Evolutionary conservation across 37 sponge, comb jelly and placozoan species (phyloP), one percentile per base, ranked within the genome.

Genomic region (Agelas oroides): DNA sequence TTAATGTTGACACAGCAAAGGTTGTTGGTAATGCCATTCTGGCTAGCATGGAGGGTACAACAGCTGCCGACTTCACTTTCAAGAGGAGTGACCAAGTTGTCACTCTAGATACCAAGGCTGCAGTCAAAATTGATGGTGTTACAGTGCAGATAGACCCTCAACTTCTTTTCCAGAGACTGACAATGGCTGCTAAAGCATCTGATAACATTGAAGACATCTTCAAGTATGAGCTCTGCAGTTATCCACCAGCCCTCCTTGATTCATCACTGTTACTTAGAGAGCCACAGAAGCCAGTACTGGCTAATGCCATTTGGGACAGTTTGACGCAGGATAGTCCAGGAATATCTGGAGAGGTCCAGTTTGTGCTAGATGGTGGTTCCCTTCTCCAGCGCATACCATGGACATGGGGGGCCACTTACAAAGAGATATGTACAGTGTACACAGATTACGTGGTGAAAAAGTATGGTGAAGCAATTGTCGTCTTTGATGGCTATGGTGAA

Each of bases 401-500:
- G 73, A 23, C 38, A 59, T 20, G 46, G 24, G 85, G 85, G 23
- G 25, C 20, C 8, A 84, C 84, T 59, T 84, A 73, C 39, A 73
- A 32, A 59, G 65, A 84, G 13, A 74, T 84, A 21, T 62, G 63
- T 53, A 75, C 25, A 55, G 20, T 46, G 13, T 83, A 28, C 52
- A 84, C 85, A 59, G 53, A 63, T 52, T 76, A 65, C 46, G 76
- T 74, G 6, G 18, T 77, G 65, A 56, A 46, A 33, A 77, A 86
- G 71, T 78, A 69, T 69, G 78, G 79, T 25, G 21, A 70, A 53
- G 72, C 78, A 27, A 65, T 75, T 76, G 69, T 85, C 32, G 70
- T 76, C 16, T 85, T 85, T 85, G 86, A 85, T 85, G 86, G 77
- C 56, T 86, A 86, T 77, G 78, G 54, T 34, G 28, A 11, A 19